Base-by-base conservation (phyloP, 2,888 invertebrate species). In the Parnassius mnemosyne region DNA sequence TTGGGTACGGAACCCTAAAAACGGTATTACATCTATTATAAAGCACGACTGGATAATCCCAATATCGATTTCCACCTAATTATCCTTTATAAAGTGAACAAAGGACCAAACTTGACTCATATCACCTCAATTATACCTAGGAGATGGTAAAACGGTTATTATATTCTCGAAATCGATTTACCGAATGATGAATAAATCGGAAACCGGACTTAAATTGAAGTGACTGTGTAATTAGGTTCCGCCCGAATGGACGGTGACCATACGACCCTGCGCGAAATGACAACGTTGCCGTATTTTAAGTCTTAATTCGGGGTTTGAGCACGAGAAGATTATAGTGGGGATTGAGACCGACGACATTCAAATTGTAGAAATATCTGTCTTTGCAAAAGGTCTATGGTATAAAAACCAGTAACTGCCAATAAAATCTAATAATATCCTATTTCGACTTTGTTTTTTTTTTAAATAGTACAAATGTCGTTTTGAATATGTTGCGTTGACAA, bases 251-350 rank as follows among this genome's bases (percentile, higher is more conserved):
- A 66, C 75, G 74, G 78, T 78, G 83, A 81, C 81, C 80, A 76
- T 77, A 74, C 65, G 70, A 66, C 69, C 71, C 73, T 73, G 68
- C 79, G 79, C 81, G 80, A 90, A 89, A 90, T 89, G 88, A 90
- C 87, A 89, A 79, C 82, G 79, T 81, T 77, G 77, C 80, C 73
- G 83, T 81, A 84, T 81, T 85, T 78, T 83, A 80, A 79, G 66
- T 66, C 70, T 75, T 85, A 86, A 87, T 89, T 86, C 83, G 71
- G 79, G 79, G 69, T 66, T 70, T 83, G 82, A 79, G 81, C 80
- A 77, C 71, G 80, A 79, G 77, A 81, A 85, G 87, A 90, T 90
- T 89, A 88, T 81, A 86, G 86, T 80, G 84, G 80, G 69, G 78
- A 72, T 71, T 67, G 72, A 74, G 75, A 84, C 72, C 72, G 79